Evolutionary conservation across 2,797 vertebrate genomes (phyloP).

Genomic region (Coregonus ussuriensis): DNA sequence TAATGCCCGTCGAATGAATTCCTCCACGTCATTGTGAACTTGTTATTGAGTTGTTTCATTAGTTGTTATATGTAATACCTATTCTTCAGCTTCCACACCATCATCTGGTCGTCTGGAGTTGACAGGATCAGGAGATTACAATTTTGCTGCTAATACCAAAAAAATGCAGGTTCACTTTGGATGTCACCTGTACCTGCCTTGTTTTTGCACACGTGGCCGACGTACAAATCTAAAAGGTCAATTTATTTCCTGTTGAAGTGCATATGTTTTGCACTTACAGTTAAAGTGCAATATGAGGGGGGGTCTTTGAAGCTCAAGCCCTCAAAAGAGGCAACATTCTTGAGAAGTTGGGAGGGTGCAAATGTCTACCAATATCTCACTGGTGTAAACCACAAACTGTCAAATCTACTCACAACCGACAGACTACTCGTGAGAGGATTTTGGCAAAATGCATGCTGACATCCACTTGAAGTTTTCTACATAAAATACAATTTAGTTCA

Average conservation of each 20-base stretch:
- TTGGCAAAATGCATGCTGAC: background rate
- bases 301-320: slow-evolving; percentile 5
- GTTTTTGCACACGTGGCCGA: background rate
- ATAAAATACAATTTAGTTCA: slow-evolving; percentile 47
- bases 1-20: background rate
- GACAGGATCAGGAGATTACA: background rate
- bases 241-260: slow-evolving; percentile 39
- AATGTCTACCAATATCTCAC: background rate
- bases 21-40: background rate
- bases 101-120: background rate
- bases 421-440: background rate
- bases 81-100: background rate
- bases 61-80: background rate
- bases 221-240: slow-evolving; percentile 63
- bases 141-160: background rate
- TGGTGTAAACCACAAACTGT: slow-evolving; percentile 72
- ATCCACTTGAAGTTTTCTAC: background rate
- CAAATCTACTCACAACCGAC: slow-evolving; percentile 27
- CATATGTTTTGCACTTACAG: slow-evolving; percentile 33
- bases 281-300: too few species aligned
- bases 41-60: background rate
- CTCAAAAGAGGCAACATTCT: background rate
- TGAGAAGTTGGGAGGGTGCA: background rate
- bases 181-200: slow-evolving; percentile 7
- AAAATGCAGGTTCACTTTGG: background rate